Percentiles rank a stretch among this genome's conserved stretches.
Conservation (phyloP, 64 coral and sea anemone species). For the Pocillopora damicornis region DNA sequence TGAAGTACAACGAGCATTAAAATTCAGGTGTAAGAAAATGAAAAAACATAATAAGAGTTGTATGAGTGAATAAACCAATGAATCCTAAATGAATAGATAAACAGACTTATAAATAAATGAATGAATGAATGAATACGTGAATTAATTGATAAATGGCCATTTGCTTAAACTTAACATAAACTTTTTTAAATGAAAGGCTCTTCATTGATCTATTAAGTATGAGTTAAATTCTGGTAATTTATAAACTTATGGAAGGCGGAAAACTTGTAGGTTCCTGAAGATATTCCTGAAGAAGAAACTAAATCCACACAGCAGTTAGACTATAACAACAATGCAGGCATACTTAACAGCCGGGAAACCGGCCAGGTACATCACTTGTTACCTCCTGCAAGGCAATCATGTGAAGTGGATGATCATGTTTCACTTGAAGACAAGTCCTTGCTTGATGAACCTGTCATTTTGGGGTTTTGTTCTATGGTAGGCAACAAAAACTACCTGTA, state of each 20-base stretch:
- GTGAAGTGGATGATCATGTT: constrained; percentile 72
- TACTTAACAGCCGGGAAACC: constrained; percentile 77
- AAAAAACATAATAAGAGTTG: no score
- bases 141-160: no score
- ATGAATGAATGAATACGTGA: no score
- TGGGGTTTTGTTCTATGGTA: constrained; percentile 37
- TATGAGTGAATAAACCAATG: no score
- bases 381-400: constrained; percentile 69
- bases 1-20: no score
- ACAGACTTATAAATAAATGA: no score
- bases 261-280: constrained; percentile 42
- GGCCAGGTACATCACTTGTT: constrained; percentile 80
- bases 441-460: constrained; percentile 22
- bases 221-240: background rate
- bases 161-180: no score
- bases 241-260: constrained; percentile 7
- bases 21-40: no score
- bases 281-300: background rate
- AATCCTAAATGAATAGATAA: no score
- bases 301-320: constrained; percentile 37
- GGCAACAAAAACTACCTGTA: background rate
- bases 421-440: constrained; percentile 22
- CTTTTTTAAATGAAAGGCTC: no score
- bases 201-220: background rate
- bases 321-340: constrained; percentile 85